Evolutionary conservation across 2,797 vertebrate genomes (phyloP).

Genomic region (Urocyon cinereoargenteus): DNA sequence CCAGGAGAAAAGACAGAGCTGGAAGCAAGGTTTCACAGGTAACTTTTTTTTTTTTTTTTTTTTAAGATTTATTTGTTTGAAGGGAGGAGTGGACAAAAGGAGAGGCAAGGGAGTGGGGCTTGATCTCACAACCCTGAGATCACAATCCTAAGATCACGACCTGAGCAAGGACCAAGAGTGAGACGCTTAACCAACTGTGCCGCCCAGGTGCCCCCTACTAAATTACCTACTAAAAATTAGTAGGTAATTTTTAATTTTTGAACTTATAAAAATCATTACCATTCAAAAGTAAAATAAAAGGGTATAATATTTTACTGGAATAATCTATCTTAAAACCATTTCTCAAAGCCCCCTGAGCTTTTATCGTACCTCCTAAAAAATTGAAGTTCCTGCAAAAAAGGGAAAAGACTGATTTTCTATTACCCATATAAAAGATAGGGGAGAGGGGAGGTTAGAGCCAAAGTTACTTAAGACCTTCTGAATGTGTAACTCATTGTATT

Average conservation of each 20-base stretch:
- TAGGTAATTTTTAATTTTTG: not conserved
- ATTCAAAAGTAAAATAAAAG: constrained; percentile 59
- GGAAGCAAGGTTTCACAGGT: constrained; percentile 1
- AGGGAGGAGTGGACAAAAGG: not conserved
- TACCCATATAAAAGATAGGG: not conserved
- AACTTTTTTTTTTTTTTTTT: not conserved
- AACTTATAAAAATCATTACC: constrained; percentile 19
- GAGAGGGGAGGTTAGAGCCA: not conserved
- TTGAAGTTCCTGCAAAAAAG: not conserved
- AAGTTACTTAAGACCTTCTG: not conserved
- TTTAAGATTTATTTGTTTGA: not conserved
- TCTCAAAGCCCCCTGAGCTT: not conserved
- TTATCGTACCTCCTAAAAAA: not conserved
- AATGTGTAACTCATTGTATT: not conserved
- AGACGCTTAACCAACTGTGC: not conserved
- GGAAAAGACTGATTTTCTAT: not conserved
- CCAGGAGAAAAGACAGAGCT: constrained; percentile 14
- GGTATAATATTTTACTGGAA: constrained; percentile 46
- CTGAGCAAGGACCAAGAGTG: not conserved
- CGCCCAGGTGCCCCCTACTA: not conserved
- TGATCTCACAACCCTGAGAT: not conserved
- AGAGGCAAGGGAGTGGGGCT: not conserved
- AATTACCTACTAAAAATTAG: too few species aligned
- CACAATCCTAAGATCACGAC: not conserved
- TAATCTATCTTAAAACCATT: not conserved